These are phyloP conservation scores for Ceuthmochares aereus DNA, from an alignment of 2,113 vertebrate species.

Conservation along the genomic window DNA sequence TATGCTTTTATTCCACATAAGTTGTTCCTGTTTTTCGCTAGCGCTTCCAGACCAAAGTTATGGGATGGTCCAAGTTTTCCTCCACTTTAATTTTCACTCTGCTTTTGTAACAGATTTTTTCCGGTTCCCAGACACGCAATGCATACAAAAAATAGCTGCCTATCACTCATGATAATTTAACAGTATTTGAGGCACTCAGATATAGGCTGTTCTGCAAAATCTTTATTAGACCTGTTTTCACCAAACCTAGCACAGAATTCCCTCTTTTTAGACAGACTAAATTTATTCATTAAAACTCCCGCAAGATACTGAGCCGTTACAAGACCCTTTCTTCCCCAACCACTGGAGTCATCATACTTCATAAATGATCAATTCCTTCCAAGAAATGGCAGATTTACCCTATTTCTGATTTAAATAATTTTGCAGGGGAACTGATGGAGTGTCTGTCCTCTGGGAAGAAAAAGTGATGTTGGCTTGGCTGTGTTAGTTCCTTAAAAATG, in stretches of 20 bases:
- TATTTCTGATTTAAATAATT: background rate
- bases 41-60: background rate
- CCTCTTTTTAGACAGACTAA: background rate
- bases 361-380: background rate
- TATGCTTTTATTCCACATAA: fast-evolving
- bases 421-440: background rate
- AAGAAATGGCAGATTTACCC: background rate
- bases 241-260: background rate
- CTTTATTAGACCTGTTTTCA: background rate
- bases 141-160: background rate
- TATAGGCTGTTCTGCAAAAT: background rate
- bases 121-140: background rate
- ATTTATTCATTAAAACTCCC: background rate
- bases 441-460: background rate
- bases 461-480: background rate
- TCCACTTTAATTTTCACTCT: background rate
- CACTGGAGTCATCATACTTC: background rate
- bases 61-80: background rate
- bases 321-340: background rate
- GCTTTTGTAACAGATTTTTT: background rate
- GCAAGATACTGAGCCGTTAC: background rate
- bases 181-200: background rate
- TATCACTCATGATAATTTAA: background rate
- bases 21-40: background rate
- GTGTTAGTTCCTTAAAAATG: background rate